Conservation (phyloP, 2,888 invertebrate species). For the Leptinotarsa rubiginosa region DNA sequence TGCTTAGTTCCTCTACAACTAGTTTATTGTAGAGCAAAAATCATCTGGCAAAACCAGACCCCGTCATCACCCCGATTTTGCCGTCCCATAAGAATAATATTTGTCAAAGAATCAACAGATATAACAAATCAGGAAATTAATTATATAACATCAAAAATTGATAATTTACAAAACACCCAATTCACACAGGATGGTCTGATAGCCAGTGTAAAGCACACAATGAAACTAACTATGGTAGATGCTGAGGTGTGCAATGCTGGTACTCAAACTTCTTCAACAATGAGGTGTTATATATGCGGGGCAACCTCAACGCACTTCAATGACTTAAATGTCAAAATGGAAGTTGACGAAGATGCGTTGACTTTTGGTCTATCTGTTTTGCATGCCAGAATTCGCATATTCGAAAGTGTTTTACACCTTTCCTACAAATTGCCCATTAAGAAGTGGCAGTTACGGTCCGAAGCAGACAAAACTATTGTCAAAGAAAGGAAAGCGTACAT, state of each 20-base stretch:
- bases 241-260: conserved; percentile 53
- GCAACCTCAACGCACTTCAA: conserved; percentile 47
- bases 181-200: conserved; percentile 1
- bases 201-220: conserved; percentile 27
- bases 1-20: conserved; percentile 49
- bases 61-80: conserved; percentile 55
- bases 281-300: conserved; percentile 49
- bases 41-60: conserved; percentile 54
- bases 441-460: no score
- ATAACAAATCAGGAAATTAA: conserved; percentile 51
- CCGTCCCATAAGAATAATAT: conserved; percentile 54
- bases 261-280: conserved; percentile 48
- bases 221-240: conserved; percentile 50
- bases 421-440: no score
- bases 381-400: conserved; percentile 43
- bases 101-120: conserved; percentile 50
- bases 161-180: conserved; percentile 16
- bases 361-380: conserved; percentile 39
- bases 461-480: conserved; percentile 13
- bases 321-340: conserved; percentile 1
- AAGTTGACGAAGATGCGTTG: neutral
- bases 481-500: conserved; percentile 36
- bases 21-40: conserved; percentile 40
- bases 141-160: conserved; percentile 39
- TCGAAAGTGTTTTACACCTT: conserved; percentile 26